phyloP scores from a whole-genome alignment of 2,113 vertebrate species.

The Lepus timidus region DNA sequence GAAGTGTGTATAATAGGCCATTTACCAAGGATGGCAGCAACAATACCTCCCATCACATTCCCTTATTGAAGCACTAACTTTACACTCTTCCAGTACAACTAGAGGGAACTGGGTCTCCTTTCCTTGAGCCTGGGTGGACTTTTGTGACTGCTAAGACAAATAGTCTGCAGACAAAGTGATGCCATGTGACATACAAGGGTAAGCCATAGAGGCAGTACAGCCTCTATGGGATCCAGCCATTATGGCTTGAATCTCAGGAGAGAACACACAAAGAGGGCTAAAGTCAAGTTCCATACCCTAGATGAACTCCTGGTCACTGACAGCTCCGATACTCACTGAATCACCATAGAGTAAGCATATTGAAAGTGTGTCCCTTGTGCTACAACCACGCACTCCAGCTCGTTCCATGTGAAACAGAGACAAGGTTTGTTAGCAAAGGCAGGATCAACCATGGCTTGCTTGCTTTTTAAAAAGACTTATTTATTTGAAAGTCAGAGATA shows the following conservation, averaged over 20 bases:
- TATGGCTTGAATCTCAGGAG: background rate
- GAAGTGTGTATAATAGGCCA: background rate
- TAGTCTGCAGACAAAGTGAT: background rate
- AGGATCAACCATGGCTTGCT: background rate
- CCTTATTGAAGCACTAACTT: background rate
- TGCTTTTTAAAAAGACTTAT: no score
- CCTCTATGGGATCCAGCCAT: no score
- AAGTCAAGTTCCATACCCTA: rapidly evolving
- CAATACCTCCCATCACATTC: background rate
- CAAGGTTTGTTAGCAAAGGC: background rate
- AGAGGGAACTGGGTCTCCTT: background rate
- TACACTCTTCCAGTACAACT: background rate
- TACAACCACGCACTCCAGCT: background rate
- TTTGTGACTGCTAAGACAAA: background rate
- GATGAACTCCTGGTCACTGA: background rate
- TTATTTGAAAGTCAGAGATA: no score
- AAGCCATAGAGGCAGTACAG: no score
- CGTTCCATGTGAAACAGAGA: background rate
- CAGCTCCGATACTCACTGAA: background rate
- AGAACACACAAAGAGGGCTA: no score
- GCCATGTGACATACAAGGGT: no score
- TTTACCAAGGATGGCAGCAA: background rate
- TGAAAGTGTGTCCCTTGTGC: background rate
- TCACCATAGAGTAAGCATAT: background rate
- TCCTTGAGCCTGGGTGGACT: background rate